A percentile compares a stretch with the other conserved stretches of the same genome.
Evolutionary conservation across 1,140 invertebrate genomes (phyloP).

Genomic region (Phymastichus coffea): DNA sequence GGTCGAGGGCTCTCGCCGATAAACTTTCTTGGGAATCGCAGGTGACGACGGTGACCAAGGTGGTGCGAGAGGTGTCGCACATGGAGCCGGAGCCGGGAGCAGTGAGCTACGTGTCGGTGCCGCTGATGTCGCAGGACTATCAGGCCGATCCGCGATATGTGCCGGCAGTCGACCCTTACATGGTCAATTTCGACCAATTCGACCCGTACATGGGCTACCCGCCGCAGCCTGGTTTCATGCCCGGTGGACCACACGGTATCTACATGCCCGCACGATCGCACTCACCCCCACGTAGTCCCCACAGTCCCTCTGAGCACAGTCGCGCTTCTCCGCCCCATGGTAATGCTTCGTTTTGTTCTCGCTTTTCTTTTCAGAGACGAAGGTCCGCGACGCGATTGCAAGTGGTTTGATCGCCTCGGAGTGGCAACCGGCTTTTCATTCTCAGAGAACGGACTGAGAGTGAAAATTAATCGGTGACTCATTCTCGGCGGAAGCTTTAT

Average conservation of each 20-base stretch:
- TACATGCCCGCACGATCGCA: slow-evolving; percentile 53
- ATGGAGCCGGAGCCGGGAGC: slow-evolving; percentile 64
- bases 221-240: slow-evolving; percentile 51
- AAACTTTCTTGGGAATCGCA: no score
- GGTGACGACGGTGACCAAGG: slow-evolving; percentile 66
- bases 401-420: no score
- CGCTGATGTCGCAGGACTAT: slow-evolving; percentile 55
- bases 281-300: slow-evolving; percentile 48
- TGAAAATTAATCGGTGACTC: no score
- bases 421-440: no score
- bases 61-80: slow-evolving; percentile 67
- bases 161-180: slow-evolving; percentile 51
- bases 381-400: no score
- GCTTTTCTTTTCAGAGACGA: slow-evolving; percentile 22
- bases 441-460: no score
- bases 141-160: slow-evolving; percentile 46
- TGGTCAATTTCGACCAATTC: slow-evolving; percentile 56
- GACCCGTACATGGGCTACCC: slow-evolving; percentile 52
- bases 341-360: slow-evolving; percentile 31
- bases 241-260: slow-evolving; percentile 52
- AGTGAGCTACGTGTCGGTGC: slow-evolving; percentile 54
- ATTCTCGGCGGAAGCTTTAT: no score
- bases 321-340: slow-evolving; percentile 54
- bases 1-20: no score
- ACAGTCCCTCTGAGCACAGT: slow-evolving; percentile 55